Evolutionary conservation across 2,888 invertebrate species (phyloP).

Genomic region (Tipula helvola): DNA sequence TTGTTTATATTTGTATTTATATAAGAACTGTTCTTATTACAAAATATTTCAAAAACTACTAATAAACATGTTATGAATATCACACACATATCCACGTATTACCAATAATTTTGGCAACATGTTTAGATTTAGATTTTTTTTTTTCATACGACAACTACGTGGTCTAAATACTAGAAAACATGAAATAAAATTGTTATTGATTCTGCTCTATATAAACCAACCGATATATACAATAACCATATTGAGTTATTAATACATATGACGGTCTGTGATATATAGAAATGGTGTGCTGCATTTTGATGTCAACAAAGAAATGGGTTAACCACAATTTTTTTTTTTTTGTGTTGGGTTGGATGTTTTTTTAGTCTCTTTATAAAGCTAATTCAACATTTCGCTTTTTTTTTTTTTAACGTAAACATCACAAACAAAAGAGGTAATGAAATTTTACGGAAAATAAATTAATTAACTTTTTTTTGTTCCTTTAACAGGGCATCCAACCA

Average conservation of each 20-base stretch:
- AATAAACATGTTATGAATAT: neutral
- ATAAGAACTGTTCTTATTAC: neutral
- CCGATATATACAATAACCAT: neutral
- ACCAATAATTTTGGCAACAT: neutral
- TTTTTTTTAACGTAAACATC: neutral
- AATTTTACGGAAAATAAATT: neutral
- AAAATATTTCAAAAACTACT: neutral
- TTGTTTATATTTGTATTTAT: neutral
- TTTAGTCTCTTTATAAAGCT: neutral
- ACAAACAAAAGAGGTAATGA: neutral
- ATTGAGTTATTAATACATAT: neutral
- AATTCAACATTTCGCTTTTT: neutral
- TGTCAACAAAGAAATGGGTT: neutral
- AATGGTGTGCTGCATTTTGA: neutral
- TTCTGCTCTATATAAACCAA: neutral
- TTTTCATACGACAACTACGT: neutral
- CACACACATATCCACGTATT: neutral
- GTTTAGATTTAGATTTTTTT: neutral
- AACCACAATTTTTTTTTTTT: neutral
- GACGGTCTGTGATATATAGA: neutral
- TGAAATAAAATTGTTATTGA: neutral
- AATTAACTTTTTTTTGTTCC: neutral
- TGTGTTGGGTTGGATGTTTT: neutral
- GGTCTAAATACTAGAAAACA: neutral
- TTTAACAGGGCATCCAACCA: neutral